Conservation (phyloP, 2,797 vertebrate genomes). For the Paratrypauchen microcephalus region DNA sequence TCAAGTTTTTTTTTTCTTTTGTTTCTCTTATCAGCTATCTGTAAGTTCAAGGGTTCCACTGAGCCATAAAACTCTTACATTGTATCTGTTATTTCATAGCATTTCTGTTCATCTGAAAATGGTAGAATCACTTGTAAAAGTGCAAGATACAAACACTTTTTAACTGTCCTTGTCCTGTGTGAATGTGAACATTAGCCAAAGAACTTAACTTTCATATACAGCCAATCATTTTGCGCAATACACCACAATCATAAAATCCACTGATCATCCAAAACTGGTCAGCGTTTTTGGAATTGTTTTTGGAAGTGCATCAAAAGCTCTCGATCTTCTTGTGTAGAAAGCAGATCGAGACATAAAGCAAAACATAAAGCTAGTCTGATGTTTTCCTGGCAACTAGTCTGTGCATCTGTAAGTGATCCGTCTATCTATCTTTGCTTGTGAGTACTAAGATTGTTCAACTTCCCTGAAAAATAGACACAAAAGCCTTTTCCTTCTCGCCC, state of each 20-base stretch:
- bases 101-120: background rate
- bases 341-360: constrained; percentile 29
- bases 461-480: constrained; percentile 53
- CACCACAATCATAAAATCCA: background rate
- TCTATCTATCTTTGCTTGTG: constrained; percentile 41
- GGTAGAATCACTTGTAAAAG: background rate
- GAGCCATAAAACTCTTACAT: background rate
- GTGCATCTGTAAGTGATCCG: constrained; percentile 21
- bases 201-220: background rate
- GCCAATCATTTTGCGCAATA: constrained; percentile 7
- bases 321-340: constrained; percentile 30
- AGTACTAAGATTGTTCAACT: constrained; percentile 38
- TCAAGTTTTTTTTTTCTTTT: no score
- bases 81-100: background rate
- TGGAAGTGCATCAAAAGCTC: constrained; percentile 28
- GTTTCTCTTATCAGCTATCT: background rate
- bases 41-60: background rate
- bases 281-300: constrained; percentile 18
- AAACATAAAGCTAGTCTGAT: constrained; percentile 26
- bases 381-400: constrained; percentile 6
- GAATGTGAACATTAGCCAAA: no score
- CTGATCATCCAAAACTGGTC: background rate
- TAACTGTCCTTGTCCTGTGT: no score
- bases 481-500: constrained; percentile 31
- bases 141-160: background rate